A percentile compares a stretch with the other conserved stretches of the same genome.
Conservation (phyloP, 2,888 invertebrate species). For the Drosophila diplacantha region DNA sequence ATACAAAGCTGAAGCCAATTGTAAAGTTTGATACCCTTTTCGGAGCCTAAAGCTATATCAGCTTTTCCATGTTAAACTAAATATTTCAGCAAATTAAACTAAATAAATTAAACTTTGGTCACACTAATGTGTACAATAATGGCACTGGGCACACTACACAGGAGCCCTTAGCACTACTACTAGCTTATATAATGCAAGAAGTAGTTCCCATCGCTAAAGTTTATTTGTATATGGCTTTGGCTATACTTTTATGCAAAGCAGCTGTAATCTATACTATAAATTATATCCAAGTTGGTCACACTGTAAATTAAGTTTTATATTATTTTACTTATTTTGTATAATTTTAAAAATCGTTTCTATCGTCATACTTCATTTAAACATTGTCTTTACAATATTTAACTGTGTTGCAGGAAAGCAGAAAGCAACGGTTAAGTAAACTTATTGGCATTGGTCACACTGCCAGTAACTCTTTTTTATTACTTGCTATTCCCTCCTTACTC, state of each 20-base stretch:
- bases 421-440: too few relatives aligned
- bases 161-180: background rate
- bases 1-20: background rate
- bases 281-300: background rate
- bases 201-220: background rate
- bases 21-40: slow-evolving; percentile 12
- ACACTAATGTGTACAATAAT: background rate
- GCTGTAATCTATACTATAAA: too few relatives aligned
- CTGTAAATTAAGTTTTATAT: background rate
- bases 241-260: background rate
- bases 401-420: background rate
- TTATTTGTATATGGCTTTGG: background rate
- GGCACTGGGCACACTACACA: background rate
- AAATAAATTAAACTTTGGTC: background rate
- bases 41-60: background rate
- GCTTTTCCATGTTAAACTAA: background rate
- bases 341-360: background rate
- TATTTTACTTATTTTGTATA: background rate
- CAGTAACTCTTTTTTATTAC: too few relatives aligned
- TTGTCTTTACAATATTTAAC: background rate
- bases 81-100: background rate
- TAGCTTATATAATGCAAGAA: background rate
- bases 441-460: background rate
- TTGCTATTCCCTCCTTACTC: background rate
- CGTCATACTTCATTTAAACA: too few relatives aligned